Conservation (phyloP, 2,113 vertebrate genomes). For the Microcebus jonahi region DNA sequence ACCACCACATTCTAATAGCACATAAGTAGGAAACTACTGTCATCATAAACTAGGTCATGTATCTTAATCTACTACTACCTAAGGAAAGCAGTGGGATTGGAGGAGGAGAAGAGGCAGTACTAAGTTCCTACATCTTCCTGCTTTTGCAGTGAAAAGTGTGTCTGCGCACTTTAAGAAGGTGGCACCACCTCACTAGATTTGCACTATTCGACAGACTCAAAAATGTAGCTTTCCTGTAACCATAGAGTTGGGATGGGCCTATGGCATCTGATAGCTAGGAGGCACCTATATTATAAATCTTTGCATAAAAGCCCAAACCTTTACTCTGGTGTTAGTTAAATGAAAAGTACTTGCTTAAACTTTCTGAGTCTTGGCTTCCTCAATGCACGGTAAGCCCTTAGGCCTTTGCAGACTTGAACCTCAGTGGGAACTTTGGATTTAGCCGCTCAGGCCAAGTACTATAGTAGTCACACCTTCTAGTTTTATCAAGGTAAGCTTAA, state of each 20-base stretch:
- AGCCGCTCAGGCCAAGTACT: background rate
- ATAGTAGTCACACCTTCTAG: background rate
- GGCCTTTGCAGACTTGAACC: background rate
- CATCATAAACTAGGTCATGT: background rate
- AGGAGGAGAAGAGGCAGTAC: background rate
- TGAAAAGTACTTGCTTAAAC: background rate
- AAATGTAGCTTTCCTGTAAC: background rate
- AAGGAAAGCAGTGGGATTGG: background rate
- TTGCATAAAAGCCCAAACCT: background rate
- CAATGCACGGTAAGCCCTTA: background rate
- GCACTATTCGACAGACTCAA: background rate
- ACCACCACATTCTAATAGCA: slow-evolving; percentile 50
- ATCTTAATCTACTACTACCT: slow-evolving; percentile 20
- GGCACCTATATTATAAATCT: background rate
- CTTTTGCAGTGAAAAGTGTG: background rate
- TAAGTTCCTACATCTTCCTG: background rate
- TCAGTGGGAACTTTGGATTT: background rate
- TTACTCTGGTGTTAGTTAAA: background rate
- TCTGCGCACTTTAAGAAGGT: background rate
- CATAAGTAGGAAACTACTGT: slow-evolving; percentile 48
- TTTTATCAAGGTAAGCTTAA: background rate
- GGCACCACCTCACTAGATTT: background rate
- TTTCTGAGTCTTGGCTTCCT: background rate
- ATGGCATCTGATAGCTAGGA: background rate
- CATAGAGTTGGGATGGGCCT: background rate